A percentile compares a stretch with the other conserved stretches of the same genome.
Evolutionary conservation across 2,888 invertebrate species (phyloP).

Genomic region (Synanthedon andrenaeformis): DNA sequence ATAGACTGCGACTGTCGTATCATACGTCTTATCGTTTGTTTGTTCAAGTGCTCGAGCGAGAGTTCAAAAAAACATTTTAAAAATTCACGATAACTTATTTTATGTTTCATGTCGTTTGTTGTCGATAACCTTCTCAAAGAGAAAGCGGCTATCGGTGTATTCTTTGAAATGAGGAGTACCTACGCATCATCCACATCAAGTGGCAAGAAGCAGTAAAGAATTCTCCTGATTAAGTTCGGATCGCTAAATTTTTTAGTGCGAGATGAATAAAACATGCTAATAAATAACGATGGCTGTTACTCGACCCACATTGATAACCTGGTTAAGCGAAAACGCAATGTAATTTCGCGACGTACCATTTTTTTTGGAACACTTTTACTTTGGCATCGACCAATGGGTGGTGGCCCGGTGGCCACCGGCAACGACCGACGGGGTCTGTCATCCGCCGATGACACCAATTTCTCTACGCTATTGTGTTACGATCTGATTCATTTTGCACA

Average conservation of each 20-base stretch:
- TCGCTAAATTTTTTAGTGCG: not conserved
- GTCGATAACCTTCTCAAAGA: too few relatives aligned
- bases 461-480: conserved; percentile 30
- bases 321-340: conserved; percentile 68
- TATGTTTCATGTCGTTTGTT: too few relatives aligned
- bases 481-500: not conserved
- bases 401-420: conserved; percentile 29
- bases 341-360: conserved; percentile 66
- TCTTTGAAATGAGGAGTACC: too few relatives aligned
- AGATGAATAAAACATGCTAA: conserved; percentile 1
- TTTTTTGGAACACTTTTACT: conserved; percentile 68
- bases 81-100: too few relatives aligned
- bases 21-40: too few relatives aligned
- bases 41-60: not conserved
- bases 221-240: too few relatives aligned
- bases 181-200: too few relatives aligned
- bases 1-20: too few relatives aligned
- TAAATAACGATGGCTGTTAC: conserved; percentile 49
- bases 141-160: too few relatives aligned
- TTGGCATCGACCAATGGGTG: conserved; percentile 32
- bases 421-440: conserved; percentile 24
- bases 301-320: conserved; percentile 62
- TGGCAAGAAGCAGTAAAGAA: too few relatives aligned
- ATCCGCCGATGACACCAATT: conserved; percentile 63
- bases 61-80: not conserved